Base-by-base conservation (phyloP, 2,113 vertebrate genomes). In the Rhagologus leucostigma region DNA sequence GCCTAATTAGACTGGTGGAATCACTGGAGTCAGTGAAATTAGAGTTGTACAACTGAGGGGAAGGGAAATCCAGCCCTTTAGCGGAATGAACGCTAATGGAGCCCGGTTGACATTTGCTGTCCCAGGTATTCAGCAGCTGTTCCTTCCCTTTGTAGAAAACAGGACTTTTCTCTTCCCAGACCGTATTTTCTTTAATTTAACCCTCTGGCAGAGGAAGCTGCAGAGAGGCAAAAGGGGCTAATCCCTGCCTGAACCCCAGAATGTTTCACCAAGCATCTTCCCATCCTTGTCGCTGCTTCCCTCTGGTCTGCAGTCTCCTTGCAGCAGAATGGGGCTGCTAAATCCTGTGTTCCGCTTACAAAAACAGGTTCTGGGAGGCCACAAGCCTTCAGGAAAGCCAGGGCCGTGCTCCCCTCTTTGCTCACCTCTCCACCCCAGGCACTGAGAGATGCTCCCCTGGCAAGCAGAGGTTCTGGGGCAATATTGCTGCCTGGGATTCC, bases 1-100 rank as follows among this genome's bases (percentile, higher is more conserved):
- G 93, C 93, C 95, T 96, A 96, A 94, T 97, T 97, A 96, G 76
- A 65, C 83, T 49, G 46, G 76, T 90, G 73, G 90, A 95, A 94
- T 95, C 85, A 86, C 76, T 93, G 76, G 68, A 94, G 88, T 90
- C 83, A 92, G 93, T 94, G 83, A 97, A 95, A 94, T 94, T 90
- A 78, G 81, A 93, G 76, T 93, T 87, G 32, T n/a, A 89, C 80
- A 94, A 90, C 56, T 62, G 29, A 80, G 88, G 88, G 90, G 88
- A 94, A 95, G 84, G 89, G 73, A 95, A 96, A 90, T 68, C 59
- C 78, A 92, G 73, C 80, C 86, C 93, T 79, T 90, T 56, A 90
- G 86, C 21, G 6, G 76, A 92, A 84, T 33, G 89, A 95, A 92
- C 16, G 0, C 11, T 92, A 75, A 90, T 56, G 56, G 90, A 95